These are phyloP conservation scores for Plodia interpunctella DNA, from an alignment of 1,140 invertebrate species.

Conservation along the genomic window DNA sequence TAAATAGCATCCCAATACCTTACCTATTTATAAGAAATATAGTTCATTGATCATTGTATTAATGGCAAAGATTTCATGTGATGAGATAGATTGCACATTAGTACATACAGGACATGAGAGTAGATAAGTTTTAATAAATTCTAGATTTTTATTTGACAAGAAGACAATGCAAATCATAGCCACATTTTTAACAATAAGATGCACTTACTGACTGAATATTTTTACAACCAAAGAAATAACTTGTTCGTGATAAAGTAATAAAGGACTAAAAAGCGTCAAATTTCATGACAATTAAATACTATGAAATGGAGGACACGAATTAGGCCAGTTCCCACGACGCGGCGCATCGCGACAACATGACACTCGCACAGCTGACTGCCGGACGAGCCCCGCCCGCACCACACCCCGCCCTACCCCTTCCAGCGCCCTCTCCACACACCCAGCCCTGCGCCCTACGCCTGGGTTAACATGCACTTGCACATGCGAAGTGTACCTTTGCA, in stretches of 20 bases:
- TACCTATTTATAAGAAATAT: not conserved
- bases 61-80: not conserved
- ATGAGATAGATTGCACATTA: not conserved
- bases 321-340: conserved; percentile 68
- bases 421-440: conserved; percentile 20
- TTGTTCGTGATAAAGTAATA: too few species aligned
- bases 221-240: too few species aligned
- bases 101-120: not conserved
- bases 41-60: not conserved
- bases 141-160: too few species aligned
- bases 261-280: conserved; percentile 23
- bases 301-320: conserved; percentile 58
- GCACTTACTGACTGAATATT: too few species aligned
- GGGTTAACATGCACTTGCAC: conserved; percentile 28
- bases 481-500: conserved; percentile 11
- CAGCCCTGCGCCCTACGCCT: conserved; percentile 38
- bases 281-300: conserved; percentile 46
- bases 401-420: conserved; percentile 24
- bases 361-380: conserved; percentile 73
- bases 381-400: conserved; percentile 45
- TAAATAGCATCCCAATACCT: too few species aligned
- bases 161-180: too few species aligned
- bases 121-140: too few species aligned
- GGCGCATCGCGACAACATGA: conserved; percentile 55
- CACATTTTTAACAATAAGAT: too few species aligned